Conservation (phyloP, 2,797 vertebrate species). For the Helostoma temminkii region DNA sequence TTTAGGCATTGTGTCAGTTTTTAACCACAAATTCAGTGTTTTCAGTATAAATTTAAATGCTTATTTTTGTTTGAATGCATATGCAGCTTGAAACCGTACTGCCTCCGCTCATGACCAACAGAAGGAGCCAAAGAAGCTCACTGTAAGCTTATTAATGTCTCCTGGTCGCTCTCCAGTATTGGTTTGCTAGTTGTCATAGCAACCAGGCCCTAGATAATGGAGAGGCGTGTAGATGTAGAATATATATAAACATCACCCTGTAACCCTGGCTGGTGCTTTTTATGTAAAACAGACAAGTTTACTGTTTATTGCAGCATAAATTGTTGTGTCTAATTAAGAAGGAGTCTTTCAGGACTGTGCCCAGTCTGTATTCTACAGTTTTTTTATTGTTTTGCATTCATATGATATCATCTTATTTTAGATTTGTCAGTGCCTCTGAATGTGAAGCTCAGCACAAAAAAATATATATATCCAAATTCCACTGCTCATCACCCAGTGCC, state of each 20-base stretch:
- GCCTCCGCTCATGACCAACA: slow-evolving; percentile 51
- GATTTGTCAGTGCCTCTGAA: not conserved
- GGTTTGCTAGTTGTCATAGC: slow-evolving; percentile 80
- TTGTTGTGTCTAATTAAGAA: slow-evolving; percentile 2
- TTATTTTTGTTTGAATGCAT: not conserved
- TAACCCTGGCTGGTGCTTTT: slow-evolving; percentile 34
- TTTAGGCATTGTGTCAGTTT: slow-evolving; percentile 46
- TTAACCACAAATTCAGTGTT: slow-evolving; percentile 24
- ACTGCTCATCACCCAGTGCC: slow-evolving; percentile 15
- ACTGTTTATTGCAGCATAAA: not conserved
- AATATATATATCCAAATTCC: slow-evolving; percentile 27
- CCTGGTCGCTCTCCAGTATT: slow-evolving; percentile 67
- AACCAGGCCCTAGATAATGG: slow-evolving; percentile 72
- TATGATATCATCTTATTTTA: not conserved
- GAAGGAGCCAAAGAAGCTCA: slow-evolving; percentile 75
- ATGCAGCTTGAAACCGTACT: slow-evolving; percentile 27
- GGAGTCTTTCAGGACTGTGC: too few relatives aligned
- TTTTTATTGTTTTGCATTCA: slow-evolving; percentile 15
- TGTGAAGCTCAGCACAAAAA: not conserved
- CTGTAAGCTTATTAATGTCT: slow-evolving; percentile 79
- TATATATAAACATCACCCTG: slow-evolving; percentile 63
- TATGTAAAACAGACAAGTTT: slow-evolving; percentile 22
- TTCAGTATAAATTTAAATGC: not conserved
- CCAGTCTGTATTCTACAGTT: not conserved
- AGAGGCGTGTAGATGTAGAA: slow-evolving; percentile 50